Percentiles rank a stretch among this genome's conserved stretches.
Conservation (phyloP, 2,888 invertebrate species). For the Cotesia congregata region DNA sequence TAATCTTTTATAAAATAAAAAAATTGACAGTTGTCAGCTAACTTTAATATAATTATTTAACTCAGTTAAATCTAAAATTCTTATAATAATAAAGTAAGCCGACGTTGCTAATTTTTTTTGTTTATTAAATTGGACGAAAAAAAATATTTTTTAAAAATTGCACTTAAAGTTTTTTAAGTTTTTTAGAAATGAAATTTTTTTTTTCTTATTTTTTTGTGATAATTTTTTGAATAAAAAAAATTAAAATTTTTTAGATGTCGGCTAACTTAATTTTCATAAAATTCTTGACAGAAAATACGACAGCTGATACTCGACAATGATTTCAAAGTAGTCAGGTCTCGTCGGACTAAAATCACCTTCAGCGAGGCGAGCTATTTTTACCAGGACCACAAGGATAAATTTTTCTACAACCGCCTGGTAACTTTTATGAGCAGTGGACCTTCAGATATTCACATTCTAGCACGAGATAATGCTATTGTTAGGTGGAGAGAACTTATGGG, state of each 20-base stretch:
- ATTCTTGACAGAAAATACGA: constrained; percentile 74
- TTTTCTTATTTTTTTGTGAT: constrained; percentile 36
- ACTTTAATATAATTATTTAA: no score
- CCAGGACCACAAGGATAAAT: constrained; percentile 84
- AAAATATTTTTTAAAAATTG: no score
- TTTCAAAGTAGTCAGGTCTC: constrained; percentile 82
- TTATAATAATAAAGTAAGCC: no score
- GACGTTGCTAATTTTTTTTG: no score
- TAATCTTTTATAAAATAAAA: no score
- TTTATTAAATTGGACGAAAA: no score
- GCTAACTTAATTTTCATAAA: no score
- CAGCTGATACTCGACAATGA: constrained; percentile 77
- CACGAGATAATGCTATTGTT: constrained; percentile 81
- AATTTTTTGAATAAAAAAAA: no score
- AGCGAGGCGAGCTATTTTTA: constrained; percentile 84
- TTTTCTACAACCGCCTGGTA: constrained; percentile 85
- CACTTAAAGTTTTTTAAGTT: no score
- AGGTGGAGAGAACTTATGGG: constrained; percentile 90
- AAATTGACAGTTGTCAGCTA: no score
- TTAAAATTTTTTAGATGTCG: no score
- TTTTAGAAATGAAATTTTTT: constrained; percentile 14
- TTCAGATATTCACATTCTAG: constrained; percentile 85
- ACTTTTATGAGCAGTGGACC: constrained; percentile 91
- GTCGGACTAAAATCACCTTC: constrained; percentile 75
- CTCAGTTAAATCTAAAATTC: no score